phyloP scores from a whole-genome alignment of 1,140 invertebrate species.

The Sycophila sp. region DNA sequence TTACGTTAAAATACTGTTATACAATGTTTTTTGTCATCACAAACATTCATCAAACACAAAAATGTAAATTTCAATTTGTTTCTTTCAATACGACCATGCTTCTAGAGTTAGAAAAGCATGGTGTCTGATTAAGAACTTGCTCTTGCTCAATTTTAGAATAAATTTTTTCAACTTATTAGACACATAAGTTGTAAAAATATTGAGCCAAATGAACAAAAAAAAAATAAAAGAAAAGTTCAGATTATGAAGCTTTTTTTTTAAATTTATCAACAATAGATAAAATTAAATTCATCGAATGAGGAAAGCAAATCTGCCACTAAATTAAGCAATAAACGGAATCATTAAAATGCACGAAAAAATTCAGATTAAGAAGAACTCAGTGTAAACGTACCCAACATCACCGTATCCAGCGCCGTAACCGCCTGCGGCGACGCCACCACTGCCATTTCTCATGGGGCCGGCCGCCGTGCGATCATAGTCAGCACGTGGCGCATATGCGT shows the following conservation, averaged over 20 bases:
- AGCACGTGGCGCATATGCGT: conserved; percentile 60
- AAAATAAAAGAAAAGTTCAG: too few relatives aligned
- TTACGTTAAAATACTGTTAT: too few relatives aligned
- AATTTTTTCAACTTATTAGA: conserved; percentile 43
- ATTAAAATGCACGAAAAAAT: too few relatives aligned
- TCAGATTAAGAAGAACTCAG: background rate
- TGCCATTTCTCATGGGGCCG: conserved; percentile 65
- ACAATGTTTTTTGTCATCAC: too few relatives aligned
- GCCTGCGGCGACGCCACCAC: conserved; percentile 57
- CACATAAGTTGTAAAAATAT: conserved; percentile 43
- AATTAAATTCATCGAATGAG: too few relatives aligned
- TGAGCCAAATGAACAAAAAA: too few relatives aligned
- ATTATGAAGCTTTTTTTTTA: too few relatives aligned
- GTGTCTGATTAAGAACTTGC: conserved; percentile 60
- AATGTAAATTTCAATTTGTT: background rate
- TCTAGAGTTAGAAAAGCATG: conserved; percentile 46
- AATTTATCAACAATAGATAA: too few relatives aligned
- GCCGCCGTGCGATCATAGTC: conserved; percentile 62
- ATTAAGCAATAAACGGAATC: too few relatives aligned
- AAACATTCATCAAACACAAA: too few relatives aligned
- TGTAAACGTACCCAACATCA: conserved; percentile 58
- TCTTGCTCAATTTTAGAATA: conserved; percentile 53
- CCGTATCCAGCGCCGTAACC: conserved; percentile 62
- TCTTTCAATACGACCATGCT: conserved; percentile 34
- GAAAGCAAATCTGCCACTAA: background rate